Evolutionary conservation across 2,113 vertebrate genomes (phyloP), one percentile per base, ranked within the genome.

Genomic region (Oncorhynchus gorbuscha): DNA sequence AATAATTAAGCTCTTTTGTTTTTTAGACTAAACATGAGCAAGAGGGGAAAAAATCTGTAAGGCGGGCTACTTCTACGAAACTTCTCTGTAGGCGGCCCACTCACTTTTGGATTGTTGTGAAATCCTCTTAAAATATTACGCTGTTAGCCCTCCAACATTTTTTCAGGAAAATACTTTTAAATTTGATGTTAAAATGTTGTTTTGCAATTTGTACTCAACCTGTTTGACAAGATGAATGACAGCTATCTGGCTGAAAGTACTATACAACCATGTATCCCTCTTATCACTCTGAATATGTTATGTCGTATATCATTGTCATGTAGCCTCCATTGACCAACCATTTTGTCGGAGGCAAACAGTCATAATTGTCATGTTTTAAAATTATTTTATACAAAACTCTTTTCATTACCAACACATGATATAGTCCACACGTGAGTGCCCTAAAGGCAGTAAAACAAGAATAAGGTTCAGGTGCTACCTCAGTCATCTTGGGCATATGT

Each of bases 401-500:
- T 18, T 18, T 18, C 5, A 20, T 58, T 58, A 58, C 55, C 18
- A 58, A 18, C 13, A 58, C 18, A 58, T 14, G 13, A 58, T 58
- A 18, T 58, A 7, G 13, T 58, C 6, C 6, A 20, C 13, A 58
- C 55, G 28, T 58, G 55, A 58, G 14, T 14, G 18, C 55, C 20
- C 14, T 58, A 18, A 66, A 28, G 39, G 24, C 13, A 66, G 26
- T 13, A 28, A 62, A 62, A 22, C 77, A 20, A 81, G 30, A 78
- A 73, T 81, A 49, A 71, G 8, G 22, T n/a, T 80, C 35, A 76
- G 16, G 77, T 3, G 35, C 76, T 80, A 75, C 79, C 80, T 64
- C 73, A 51, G 79, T 81, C 75, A 62, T 87, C 79, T n/a, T 45
- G 35, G 75, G 71, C 73, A 64, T 61, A 20, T 79, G 26, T 87